These are phyloP conservation scores for Medauroidea extradentata DNA, from an alignment of 1,140 invertebrate species.

Conservation along the genomic window DNA sequence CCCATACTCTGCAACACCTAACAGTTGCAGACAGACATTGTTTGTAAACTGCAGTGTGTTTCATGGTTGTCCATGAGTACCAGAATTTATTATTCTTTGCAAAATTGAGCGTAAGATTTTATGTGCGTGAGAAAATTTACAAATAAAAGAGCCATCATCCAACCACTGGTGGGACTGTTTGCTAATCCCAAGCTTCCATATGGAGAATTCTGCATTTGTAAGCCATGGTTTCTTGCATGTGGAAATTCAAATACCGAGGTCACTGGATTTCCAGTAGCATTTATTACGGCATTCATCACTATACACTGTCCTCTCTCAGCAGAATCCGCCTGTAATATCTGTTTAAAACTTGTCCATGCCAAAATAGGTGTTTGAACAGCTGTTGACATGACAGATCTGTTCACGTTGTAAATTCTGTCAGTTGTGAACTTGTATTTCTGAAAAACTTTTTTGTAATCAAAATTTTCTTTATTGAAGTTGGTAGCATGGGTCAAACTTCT, in stretches of 20 bases:
- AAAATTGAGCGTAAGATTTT: constrained; percentile 20
- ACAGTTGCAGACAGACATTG: constrained; percentile 28
- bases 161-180: constrained; percentile 9
- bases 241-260: constrained; percentile 36
- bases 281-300: constrained; percentile 23
- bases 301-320: constrained; percentile 30
- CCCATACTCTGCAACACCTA: constrained; percentile 35
- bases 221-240: constrained; percentile 24
- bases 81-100: constrained; percentile 34
- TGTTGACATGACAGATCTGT: too few species aligned
- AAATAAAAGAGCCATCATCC: constrained; percentile 15
- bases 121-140: constrained; percentile 28
- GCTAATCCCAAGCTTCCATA: constrained; percentile 19
- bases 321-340: constrained; percentile 27
- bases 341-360: constrained; percentile 27
- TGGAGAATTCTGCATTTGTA: constrained; percentile 29
- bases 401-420: too few species aligned
- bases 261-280: constrained; percentile 29
- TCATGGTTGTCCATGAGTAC: constrained; percentile 40
- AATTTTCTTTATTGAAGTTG: too few species aligned
- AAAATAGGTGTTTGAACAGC: too few species aligned
- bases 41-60: constrained; percentile 31
- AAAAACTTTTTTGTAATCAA: too few species aligned
- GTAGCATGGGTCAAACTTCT: too few species aligned
- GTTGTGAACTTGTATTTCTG: too few species aligned